A percentile compares a stretch with the other conserved stretches of the same genome.
phyloP scores from a whole-genome alignment of 2,888 invertebrate genomes.

The Agrypnus murinus region DNA sequence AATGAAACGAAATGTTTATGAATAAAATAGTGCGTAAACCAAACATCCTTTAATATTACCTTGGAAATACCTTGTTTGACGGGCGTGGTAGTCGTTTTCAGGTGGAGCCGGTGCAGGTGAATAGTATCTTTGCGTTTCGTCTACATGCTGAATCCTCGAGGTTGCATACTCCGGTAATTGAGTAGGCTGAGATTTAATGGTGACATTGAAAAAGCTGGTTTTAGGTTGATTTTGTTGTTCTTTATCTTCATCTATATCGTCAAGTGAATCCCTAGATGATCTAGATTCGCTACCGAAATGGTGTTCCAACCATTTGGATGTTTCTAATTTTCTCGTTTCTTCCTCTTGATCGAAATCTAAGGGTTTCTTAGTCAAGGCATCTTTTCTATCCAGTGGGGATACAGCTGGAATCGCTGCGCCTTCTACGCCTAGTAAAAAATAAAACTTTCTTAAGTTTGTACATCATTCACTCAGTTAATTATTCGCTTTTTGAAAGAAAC shows the following conservation, averaged over 20 bases:
- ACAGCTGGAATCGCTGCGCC: slow-evolving; percentile 55
- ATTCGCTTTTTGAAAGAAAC: background rate
- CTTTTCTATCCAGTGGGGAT: slow-evolving; percentile 80
- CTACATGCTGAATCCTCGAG: slow-evolving; percentile 55
- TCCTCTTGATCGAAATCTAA: slow-evolving; percentile 91
- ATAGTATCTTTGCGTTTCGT: slow-evolving; percentile 34
- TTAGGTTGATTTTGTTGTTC: slow-evolving; percentile 73
- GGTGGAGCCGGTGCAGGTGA: slow-evolving; percentile 42
- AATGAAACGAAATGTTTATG: slow-evolving; percentile 39
- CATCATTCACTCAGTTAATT: background rate
- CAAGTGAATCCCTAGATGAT: slow-evolving; percentile 82
- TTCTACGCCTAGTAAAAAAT: slow-evolving; percentile 60
- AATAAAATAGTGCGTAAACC: slow-evolving; percentile 13
- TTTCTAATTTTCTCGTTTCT: slow-evolving; percentile 91
- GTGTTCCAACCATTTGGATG: slow-evolving; percentile 92
- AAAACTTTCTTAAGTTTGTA: slow-evolving; percentile 2
- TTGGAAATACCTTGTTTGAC: slow-evolving; percentile 54
- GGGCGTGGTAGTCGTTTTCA: slow-evolving; percentile 50
- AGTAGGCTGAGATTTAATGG: slow-evolving; percentile 79
- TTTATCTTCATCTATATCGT: slow-evolving; percentile 77
- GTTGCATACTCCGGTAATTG: slow-evolving; percentile 63
- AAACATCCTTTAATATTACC: slow-evolving; percentile 41
- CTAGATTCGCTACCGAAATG: slow-evolving; percentile 92
- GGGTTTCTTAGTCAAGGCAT: slow-evolving; percentile 86
- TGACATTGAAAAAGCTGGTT: slow-evolving; percentile 85